Conservation (phyloP, 2,797 vertebrate species). For the Anguilla marmorata region DNA sequence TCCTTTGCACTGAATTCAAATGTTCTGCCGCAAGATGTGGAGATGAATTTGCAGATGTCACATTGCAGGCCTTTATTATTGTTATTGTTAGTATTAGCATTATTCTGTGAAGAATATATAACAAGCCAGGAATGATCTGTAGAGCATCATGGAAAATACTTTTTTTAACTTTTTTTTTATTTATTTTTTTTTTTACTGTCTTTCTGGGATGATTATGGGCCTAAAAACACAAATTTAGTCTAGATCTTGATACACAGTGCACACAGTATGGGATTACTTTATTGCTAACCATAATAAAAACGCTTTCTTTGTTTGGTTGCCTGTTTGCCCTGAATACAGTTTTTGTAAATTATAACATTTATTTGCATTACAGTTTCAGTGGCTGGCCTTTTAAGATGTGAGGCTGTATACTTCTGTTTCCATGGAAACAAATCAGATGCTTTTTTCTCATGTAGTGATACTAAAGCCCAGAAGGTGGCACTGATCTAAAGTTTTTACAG, state of each 20-base stretch:
- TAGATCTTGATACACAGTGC: not conserved
- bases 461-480: conserved; percentile 20
- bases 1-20: not conserved
- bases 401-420: not conserved
- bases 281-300: not conserved
- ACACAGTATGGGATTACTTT: not conserved
- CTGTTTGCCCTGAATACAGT: too few species aligned
- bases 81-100: not conserved
- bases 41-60: not conserved
- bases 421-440: not conserved
- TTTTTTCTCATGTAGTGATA: not conserved
- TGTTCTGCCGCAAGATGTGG: not conserved
- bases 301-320: not conserved
- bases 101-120: not conserved
- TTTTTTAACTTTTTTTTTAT: too few species aligned
- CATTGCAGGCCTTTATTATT: not conserved
- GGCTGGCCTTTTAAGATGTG: not conserved
- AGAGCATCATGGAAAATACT: not conserved
- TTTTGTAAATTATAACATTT: too few species aligned
- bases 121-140: not conserved
- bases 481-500: not conserved
- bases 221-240: not conserved
- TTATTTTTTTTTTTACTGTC: too few species aligned
- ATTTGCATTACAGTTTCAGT: not conserved
- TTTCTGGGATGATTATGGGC: too few species aligned